Base-by-base conservation (phyloP, 2,888 invertebrate genomes). In the Cordylochernes scorpioides region DNA sequence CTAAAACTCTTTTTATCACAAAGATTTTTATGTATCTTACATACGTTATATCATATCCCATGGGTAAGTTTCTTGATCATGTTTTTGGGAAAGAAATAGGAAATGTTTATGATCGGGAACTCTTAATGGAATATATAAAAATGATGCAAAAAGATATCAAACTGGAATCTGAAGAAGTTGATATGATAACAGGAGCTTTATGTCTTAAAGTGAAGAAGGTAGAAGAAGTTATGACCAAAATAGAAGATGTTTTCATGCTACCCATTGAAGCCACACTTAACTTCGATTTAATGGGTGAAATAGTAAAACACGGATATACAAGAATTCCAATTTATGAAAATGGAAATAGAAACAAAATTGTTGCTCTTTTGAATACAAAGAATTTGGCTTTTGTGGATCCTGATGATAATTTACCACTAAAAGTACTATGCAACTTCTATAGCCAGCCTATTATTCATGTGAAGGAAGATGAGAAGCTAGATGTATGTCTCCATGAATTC, bases 321-420 rank as follows among this genome's bases (percentile, higher is more conserved):
- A 67, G 94, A 17, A 77, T 97, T 47, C 94, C 94, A 0, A 84
- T 97, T 1, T 97, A 65, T 54, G 84, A 88, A 45, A 45, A n/a
- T n/a, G 29, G 43, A 13, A 68, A 68, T 1, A 63, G 73, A 30
- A 69, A 68, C 42, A 84, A 86, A 55, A 80, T 94, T 42, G 68
- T 88, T 9, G 75, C 80, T 5, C 66, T 97, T 50, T 61, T 99
- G 13, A 91, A 88, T 57, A 86, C 88, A 46, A 97, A 97, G 55
- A 94, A 99, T 57, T 62, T 99, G 47, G 91, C 94, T 2, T 77
- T 97, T 51, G 74, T 97, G 41, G 97, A 97, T 59, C 88, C 97
- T 0, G 91, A 94, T 54, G 94, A 97, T 57, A 80, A 80, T 55
- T 86, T 84, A 9, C 80, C 82, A 1, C 58, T 94, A 35, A 71